Base-by-base conservation (phyloP, 2,113 vertebrate species). In the Gymnocephalus cernua region DNA sequence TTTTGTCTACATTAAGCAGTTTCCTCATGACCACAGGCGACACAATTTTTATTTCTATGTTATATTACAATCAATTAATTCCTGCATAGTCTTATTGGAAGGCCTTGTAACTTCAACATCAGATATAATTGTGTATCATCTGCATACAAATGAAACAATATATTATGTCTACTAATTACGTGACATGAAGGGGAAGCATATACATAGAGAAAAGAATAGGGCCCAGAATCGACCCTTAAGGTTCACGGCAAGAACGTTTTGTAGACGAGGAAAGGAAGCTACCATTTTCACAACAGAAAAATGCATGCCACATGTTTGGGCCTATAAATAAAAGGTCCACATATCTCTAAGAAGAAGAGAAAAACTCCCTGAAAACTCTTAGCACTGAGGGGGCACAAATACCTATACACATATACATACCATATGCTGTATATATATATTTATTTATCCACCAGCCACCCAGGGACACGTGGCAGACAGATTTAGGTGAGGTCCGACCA, bases 381-480 rank as follows among this genome's bases (percentile, higher is more conserved):
- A 75, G n/a, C 35, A 9, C 27, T 64, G 21, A 65, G 16, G 14
- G 56, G 54, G 2, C 16, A 25, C 41, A 58, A 13, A 85, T 54
- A 63, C 18, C 70, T 57, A 77, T 58, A 71, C 0, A 48, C 27
- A 50, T 27, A 62, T 47, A 29, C 48, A 47, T 67, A 63, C 29
- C 50, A 23, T 83, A 64, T 35, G 13, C 15, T 69, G 21, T 23
- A 50, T 54, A 50, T 76, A 32, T n/a, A 32, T 32, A 32, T 29
- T 21, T 71, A 21, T 74, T 78, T 74, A 79, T 85, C 62, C 72
- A 18, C 12, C 45, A 72, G 76, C 82, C 68, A 78, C 84, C 71
- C 74, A 83, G 21, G 53, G 67, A 86, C 88, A 91, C 58, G 75
- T 90, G 91, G 87, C 82, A 88, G 82, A 83, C 80, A 85, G 65